Conservation (phyloP, 2,797 vertebrate species). For the Pachyuromys duprasi region DNA sequence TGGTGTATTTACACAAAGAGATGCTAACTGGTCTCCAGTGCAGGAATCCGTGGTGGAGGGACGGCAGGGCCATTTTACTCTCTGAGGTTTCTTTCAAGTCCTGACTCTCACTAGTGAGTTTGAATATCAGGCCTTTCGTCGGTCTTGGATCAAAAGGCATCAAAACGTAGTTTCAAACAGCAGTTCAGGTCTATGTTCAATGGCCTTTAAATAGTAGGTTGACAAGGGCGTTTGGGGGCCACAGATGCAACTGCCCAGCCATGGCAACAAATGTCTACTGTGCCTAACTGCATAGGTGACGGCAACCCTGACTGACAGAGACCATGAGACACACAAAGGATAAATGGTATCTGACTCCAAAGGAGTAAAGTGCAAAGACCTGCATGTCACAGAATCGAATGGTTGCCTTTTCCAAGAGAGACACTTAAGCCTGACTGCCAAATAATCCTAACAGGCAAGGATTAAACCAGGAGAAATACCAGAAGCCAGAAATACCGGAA, state of each 20-base stretch:
- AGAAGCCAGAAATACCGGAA: not conserved
- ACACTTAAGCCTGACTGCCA: not conserved
- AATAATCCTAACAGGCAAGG: not conserved
- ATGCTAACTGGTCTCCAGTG: not conserved
- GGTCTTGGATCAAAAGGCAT: not conserved
- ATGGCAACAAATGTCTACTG: not conserved
- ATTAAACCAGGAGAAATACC: not conserved
- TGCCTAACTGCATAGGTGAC: not conserved
- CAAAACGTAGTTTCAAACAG: not conserved
- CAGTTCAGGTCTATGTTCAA: not conserved
- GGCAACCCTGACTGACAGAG: not conserved
- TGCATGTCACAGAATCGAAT: not conserved
- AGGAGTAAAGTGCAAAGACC: not conserved
- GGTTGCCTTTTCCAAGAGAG: not conserved
- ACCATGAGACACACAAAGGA: not conserved
- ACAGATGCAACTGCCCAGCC: not conserved
- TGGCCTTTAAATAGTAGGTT: not conserved
- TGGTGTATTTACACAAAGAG: not conserved
- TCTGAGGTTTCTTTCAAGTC: not conserved
- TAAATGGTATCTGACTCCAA: not conserved
- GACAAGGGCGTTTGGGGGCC: not conserved
- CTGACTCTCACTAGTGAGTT: not conserved
- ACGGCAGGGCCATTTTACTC: not conserved
- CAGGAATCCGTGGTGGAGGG: not conserved
- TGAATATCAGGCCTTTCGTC: not conserved